These are phyloP conservation scores for Rhopalosiphum padi DNA, from an alignment of 1,140 invertebrate genomes.

Conservation along the genomic window DNA sequence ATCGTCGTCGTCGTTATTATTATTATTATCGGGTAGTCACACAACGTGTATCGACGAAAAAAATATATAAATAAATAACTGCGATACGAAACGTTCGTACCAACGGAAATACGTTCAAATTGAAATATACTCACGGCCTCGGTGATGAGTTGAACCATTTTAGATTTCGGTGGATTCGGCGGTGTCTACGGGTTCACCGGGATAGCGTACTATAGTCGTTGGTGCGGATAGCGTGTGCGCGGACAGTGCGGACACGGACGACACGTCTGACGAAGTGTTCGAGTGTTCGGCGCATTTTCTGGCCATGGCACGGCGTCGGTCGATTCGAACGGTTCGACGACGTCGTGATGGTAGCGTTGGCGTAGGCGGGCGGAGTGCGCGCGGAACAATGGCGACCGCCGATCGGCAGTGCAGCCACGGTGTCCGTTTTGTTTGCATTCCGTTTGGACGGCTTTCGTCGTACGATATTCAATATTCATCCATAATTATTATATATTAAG, in stretches of 20 bases:
- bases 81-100: neutral
- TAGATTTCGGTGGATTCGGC: neutral
- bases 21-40: too few species aligned
- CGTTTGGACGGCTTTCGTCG: too few species aligned
- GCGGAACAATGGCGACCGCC: slow-evolving; percentile 26
- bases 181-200: neutral
- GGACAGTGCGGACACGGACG: neutral
- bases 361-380: neutral
- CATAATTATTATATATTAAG: too few species aligned
- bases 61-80: neutral
- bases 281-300: neutral
- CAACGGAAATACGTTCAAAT: neutral
- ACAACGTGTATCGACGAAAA: neutral
- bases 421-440: neutral
- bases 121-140: slow-evolving; percentile 27
- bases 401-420: neutral
- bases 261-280: neutral
- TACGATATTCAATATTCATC: too few species aligned
- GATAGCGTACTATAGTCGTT: neutral
- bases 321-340: neutral
- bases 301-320: neutral
- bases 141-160: slow-evolving; percentile 45
- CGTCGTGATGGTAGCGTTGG: neutral
- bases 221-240: neutral
- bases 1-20: too few species aligned